Evolutionary conservation across 2,888 invertebrate genomes (phyloP), one percentile per base, ranked within the genome.

Genomic region (Andrena marginata): DNA sequence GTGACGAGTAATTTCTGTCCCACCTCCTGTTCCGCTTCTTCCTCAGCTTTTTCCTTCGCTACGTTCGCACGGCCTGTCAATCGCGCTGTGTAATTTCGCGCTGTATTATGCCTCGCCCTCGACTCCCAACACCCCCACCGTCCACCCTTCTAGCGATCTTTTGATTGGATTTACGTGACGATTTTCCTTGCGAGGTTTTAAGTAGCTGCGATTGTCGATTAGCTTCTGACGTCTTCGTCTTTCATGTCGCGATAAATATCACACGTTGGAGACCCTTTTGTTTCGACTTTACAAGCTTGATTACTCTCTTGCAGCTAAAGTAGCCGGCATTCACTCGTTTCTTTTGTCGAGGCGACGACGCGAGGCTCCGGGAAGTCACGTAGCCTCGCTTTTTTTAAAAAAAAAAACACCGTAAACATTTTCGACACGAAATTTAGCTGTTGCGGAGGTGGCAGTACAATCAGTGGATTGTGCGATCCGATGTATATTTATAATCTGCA

Each of bases 1-100:
- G 42, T 64, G 82, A 60, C 88, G 68, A 84, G 71, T 56, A 59
- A 85, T 87, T 85, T 80, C 68, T 80, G 82, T 69, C 60, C 75
- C 54, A 16, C 63, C 35, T n/a, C 0, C 23, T 29, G 23, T 62
- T 2, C 42, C 20, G 2, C 20, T 68, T 35, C 26, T 33, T 59
- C 48, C 56, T 3, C 42, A 16, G 16, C 60, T 35, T 64, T 31
- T 59, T 60, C 60, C 65, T 31, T 65, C 42, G n/a, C 54, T 48
- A 20, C 62, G 69, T 67, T 29, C 48, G 13, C 51, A 31, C 31
- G 54, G 16, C 20, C 35, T 20, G 54, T 35, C 70, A 20, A 70
- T 48, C 54, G 26, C 56, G 31, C 67, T 60, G 64, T 49, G 68
- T 51, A 68, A 79, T 74, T 78, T 83, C 54, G n/a, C 51, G 49